Evolutionary conservation across 1,140 invertebrate genomes (phyloP).

Genomic region (Drosophila triauraria): DNA sequence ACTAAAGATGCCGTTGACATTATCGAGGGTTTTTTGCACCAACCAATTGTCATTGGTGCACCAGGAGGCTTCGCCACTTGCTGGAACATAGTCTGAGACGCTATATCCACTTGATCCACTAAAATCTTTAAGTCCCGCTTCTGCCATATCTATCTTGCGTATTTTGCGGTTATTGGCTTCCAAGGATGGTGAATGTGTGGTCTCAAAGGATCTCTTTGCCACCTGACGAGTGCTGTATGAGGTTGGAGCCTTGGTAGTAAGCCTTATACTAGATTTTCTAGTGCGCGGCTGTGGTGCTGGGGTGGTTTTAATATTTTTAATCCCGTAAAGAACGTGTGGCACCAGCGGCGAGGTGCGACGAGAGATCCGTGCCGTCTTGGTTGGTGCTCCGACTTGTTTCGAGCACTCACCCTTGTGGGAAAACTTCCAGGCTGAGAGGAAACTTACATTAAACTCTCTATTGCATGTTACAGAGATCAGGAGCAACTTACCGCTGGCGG

Average conservation of each 20-base stretch:
- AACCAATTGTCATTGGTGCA: constrained; percentile 58
- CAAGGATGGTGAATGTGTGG: constrained; percentile 20
- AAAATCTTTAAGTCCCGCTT: neutral
- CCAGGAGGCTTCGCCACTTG: constrained; percentile 31
- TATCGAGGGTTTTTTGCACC: constrained; percentile 34
- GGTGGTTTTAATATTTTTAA: neutral
- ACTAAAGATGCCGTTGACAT: constrained; percentile 34
- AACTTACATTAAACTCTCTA: neutral
- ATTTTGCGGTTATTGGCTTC: constrained; percentile 66
- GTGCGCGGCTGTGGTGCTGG: neutral
- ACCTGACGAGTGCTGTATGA: neutral
- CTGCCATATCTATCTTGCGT: constrained; percentile 51
- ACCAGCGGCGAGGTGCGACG: constrained; percentile 3
- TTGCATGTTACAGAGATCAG: too few species aligned
- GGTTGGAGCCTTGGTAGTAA: neutral
- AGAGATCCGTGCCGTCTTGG: neutral
- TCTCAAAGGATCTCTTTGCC: constrained; percentile 1
- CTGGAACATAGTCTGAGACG: neutral
- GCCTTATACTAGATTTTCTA: neutral
- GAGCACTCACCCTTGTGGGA: constrained; percentile 55
- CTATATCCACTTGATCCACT: neutral
- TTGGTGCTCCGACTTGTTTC: neutral
- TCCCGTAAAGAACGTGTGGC: constrained; percentile 36
- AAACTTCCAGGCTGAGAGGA: constrained; percentile 53
- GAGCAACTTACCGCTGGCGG: constrained; percentile 49